phyloP scores from a whole-genome alignment of 2,113 vertebrate species.

The Phalacrocorax carbo region DNA sequence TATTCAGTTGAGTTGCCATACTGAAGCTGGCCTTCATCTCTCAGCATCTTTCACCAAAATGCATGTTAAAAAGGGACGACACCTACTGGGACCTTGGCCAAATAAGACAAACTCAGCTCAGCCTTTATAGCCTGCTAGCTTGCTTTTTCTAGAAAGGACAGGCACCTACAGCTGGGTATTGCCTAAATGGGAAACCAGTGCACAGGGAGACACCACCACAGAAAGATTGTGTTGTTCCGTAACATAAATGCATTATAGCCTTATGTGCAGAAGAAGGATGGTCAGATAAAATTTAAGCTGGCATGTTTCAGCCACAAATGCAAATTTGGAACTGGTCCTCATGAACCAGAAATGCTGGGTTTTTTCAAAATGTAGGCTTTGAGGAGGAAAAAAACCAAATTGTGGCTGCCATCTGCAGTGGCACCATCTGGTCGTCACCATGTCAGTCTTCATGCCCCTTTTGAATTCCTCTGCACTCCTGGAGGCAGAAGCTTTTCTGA shows the following conservation, averaged over 20 bases:
- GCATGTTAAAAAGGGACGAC: rapidly evolving
- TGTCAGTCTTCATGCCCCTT: rapidly evolving
- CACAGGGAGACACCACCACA: not conserved
- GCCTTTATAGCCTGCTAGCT: not conserved
- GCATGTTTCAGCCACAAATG: not conserved
- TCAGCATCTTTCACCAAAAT: not conserved
- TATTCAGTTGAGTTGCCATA: not conserved
- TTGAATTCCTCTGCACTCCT: not conserved
- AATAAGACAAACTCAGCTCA: not conserved
- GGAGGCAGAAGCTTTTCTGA: not conserved
- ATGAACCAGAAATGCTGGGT: not conserved
- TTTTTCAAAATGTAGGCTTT: not conserved
- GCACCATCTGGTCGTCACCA: not conserved
- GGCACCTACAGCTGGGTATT: not conserved
- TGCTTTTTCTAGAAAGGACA: not conserved
- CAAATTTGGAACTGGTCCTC: not conserved
- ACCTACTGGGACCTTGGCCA: rapidly evolving
- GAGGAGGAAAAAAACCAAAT: not conserved
- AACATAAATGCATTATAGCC: not conserved
- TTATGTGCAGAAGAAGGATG: not conserved
- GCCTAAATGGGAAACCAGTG: not conserved
- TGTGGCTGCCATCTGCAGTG: rapidly evolving
- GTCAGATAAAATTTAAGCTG: not conserved
- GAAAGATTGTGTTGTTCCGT: not conserved
- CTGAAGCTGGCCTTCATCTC: not conserved